Conservation (phyloP, 35 echinoderm and acorn worm genomes). For the Strongylocentrotus purpuratus region DNA sequence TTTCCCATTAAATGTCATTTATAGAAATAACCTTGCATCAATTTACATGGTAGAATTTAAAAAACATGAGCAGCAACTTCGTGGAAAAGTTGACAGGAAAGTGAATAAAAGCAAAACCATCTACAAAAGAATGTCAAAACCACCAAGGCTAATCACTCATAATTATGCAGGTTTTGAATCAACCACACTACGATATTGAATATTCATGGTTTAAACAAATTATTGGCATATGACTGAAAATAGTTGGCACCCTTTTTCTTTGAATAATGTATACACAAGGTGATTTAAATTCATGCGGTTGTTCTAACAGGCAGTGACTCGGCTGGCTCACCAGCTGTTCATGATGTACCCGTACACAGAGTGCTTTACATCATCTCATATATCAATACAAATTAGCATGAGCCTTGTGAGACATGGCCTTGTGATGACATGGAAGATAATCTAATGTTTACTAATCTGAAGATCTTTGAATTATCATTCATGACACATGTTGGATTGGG, state of each 20-base stretch:
- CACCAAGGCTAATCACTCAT: neutral
- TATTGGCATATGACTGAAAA: neutral
- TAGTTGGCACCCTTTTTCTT: neutral
- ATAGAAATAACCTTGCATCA: neutral
- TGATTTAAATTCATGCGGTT: neutral
- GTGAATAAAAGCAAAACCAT: neutral
- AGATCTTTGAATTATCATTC: neutral
- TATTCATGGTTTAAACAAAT: neutral
- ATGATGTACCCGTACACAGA: neutral
- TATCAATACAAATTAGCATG: neutral
- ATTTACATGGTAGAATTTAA: neutral
- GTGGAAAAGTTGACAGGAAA: neutral
- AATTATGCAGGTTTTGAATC: neutral
- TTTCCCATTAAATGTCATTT: neutral
- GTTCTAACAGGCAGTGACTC: neutral
- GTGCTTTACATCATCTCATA: neutral
- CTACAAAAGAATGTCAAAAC: neutral
- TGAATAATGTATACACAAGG: neutral
- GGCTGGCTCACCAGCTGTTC: neutral
- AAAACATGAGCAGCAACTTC: neutral
- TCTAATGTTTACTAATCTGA: slow-evolving; percentile 13
- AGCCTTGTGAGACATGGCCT: neutral
- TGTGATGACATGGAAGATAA: neutral
- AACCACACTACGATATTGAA: neutral
- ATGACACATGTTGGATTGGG: slow-evolving; percentile 14